phyloP scores from a whole-genome alignment of 1,140 invertebrate species.

The Wiebesia pumilae region DNA sequence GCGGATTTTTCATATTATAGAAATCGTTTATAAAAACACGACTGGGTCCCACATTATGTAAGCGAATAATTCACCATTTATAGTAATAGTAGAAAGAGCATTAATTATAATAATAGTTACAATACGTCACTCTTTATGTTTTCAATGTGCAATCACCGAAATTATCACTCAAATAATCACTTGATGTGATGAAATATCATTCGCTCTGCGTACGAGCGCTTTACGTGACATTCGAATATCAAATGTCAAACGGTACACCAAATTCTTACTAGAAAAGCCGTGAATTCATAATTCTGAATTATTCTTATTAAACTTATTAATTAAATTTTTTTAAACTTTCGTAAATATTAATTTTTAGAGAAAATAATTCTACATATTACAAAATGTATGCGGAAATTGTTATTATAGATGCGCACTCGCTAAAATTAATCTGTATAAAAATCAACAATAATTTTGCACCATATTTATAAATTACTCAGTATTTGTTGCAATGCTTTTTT shows the following conservation, averaged over 20 bases:
- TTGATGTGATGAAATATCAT: conserved; percentile 2
- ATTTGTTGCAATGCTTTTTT: background rate
- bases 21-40: conserved; percentile 6
- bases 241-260: background rate
- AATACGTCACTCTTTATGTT: background rate
- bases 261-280: background rate
- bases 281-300: background rate
- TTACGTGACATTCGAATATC: conserved; percentile 7
- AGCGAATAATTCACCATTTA: background rate
- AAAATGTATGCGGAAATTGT: too few species aligned
- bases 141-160: background rate
- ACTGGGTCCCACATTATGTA: background rate
- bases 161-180: conserved; percentile 8
- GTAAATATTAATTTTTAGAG: too few species aligned
- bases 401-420: too few species aligned
- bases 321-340: background rate
- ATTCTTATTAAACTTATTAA: background rate
- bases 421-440: too few species aligned
- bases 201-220: background rate
- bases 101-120: background rate
- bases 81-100: background rate
- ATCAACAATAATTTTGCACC: background rate
- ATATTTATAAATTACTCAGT: background rate
- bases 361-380: too few species aligned
- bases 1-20: too few species aligned